Base-by-base conservation (phyloP, 2,888 invertebrate genomes). In the Nemapogon koenigi region DNA sequence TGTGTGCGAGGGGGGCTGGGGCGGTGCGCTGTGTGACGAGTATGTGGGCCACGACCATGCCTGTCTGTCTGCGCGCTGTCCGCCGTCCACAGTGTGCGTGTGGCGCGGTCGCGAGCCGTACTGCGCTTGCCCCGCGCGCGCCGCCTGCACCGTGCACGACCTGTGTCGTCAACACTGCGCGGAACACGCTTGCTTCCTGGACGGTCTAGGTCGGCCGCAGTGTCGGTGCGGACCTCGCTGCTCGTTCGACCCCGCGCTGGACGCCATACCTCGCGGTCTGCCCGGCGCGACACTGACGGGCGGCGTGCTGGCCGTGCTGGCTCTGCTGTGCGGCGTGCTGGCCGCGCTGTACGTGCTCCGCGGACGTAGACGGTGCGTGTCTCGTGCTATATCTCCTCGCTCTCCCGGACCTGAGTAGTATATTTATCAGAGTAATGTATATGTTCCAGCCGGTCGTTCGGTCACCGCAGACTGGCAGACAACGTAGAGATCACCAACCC, bases 401-500 rank as follows among this genome's bases (percentile, higher is more conserved):
- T 22, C 6, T 22, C 22, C 6, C 6, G 6, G 22, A 8, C 22
- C 22, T 8, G 6, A 7, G 6, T 8, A 22, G 6, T 22, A 6
- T 22, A 22, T 22, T 22, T 6, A 7, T 22, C 22, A 8, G 22
- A 22, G 22, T 6, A 22, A 22, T 22, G 22, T 8, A 22, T 22
- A 3, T 16, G 2, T 28, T 28, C 2, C 57, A 86, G 86, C 52
- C 82, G 85, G 3, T 83, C 87, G 36, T 91, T 91, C 61, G 85
- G 86, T 49, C 92, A 92, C 73, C 87, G 89, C 42, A 82, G 91
- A 8, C 84, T 92, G 53, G 83, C 90, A 41, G 91, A 92, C 68
- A 91, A 90, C 67, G 89, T 92, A 56, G 92, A 91, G 80, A 89
- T 90, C 55, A 87, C 79, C 57, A 93, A 93, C 81, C 92, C 92